phyloP scores from a whole-genome alignment of 2,797 vertebrate genomes.

The Sibirionetta formosa region DNA sequence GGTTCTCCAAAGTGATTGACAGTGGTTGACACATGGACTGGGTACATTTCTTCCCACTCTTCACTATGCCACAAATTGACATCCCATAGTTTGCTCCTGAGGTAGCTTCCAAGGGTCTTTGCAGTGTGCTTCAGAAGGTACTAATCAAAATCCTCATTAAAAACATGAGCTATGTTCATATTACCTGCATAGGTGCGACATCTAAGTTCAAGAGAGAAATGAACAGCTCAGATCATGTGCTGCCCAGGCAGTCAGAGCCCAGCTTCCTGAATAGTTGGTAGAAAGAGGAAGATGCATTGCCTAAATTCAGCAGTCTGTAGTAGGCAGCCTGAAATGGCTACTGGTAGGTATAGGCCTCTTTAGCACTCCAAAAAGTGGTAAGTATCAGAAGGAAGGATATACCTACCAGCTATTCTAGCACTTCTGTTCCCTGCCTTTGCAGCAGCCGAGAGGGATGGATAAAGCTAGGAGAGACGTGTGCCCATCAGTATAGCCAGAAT shows the following conservation, averaged over 20 bases:
- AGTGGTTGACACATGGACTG: not conserved
- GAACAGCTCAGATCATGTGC: not conserved
- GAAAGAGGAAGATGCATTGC: not conserved
- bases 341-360: not conserved
- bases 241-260: not conserved
- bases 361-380: not conserved
- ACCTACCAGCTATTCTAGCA: fast-evolving
- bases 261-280: not conserved
- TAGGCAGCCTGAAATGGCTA: not conserved
- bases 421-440: not conserved
- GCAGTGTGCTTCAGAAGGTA: not conserved
- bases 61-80: not conserved
- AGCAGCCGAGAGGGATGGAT: not conserved
- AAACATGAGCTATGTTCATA: not conserved
- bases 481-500: not conserved
- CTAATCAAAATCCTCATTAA: conserved; percentile 10
- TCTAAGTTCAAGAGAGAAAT: not conserved
- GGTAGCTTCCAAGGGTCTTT: not conserved
- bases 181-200: not conserved
- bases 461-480: not conserved
- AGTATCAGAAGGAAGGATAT: not conserved
- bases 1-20: not conserved
- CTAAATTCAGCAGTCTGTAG: not conserved
- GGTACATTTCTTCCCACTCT: not conserved
- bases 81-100: not conserved